Conservation (phyloP, 2,113 vertebrate genomes). For the Mus spicilegus region DNA sequence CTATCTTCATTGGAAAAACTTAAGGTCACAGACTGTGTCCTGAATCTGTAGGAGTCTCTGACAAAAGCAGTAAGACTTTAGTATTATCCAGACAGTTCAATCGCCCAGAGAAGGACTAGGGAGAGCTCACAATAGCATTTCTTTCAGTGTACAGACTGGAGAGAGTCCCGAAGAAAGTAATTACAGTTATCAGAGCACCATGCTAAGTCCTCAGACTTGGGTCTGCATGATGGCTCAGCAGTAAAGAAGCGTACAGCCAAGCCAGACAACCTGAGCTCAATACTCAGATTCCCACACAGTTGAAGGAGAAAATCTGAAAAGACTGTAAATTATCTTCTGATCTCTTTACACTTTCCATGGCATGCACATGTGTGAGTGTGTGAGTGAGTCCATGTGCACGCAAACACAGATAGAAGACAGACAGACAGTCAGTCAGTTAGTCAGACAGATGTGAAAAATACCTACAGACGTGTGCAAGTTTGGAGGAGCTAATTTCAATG, state of each 20-base stretch:
- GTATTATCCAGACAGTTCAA: background rate
- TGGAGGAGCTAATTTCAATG: background rate
- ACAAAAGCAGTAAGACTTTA: background rate
- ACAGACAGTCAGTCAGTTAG: background rate
- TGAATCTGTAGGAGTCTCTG: background rate
- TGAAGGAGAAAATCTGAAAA: background rate
- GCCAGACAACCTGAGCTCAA: background rate
- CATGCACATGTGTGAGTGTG: background rate
- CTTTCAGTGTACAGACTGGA: background rate
- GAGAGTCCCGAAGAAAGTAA: background rate
- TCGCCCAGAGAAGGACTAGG: background rate
- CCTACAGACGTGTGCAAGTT: background rate
- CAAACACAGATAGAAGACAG: background rate
- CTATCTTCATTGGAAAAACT: background rate
- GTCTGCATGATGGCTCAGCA: background rate
- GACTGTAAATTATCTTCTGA: background rate
- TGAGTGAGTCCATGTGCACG: background rate
- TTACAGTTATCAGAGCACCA: slow-evolving; percentile 20
- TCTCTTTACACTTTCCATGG: background rate
- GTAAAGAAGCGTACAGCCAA: background rate
- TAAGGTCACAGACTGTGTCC: background rate
- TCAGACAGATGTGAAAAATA: background rate
- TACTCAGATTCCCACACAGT: background rate
- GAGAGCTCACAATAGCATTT: background rate
- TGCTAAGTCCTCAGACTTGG: background rate